These are phyloP conservation scores for Sus scrofa DNA, from an alignment of 2,113 vertebrate genomes.

Conservation along the genomic window T2T-Sscrofa CM000825.6:63873501-63874000, in stretches of 20 bases:
- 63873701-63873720: not conserved
- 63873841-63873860: no score
- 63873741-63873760: not conserved
- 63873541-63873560: not conserved
- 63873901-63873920: not conserved
- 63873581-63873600: not conserved
- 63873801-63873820: no score
- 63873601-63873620: not conserved
- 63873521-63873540: constrained; percentile 38
- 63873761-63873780: no score
- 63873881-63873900: no score
- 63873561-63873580: not conserved
- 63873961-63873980: not conserved
- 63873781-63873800: no score
- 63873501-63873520: not conserved
- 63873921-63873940: constrained; percentile 33
- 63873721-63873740: not conserved
- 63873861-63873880: no score
- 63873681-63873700: not conserved
- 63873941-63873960: not conserved
- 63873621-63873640: not conserved
- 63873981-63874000: no score
- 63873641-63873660: not conserved
- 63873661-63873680: not conserved
- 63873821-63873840: no score